Conservation (phyloP, 2,113 vertebrate genomes). For the Cyprinodon tularosa region DNA sequence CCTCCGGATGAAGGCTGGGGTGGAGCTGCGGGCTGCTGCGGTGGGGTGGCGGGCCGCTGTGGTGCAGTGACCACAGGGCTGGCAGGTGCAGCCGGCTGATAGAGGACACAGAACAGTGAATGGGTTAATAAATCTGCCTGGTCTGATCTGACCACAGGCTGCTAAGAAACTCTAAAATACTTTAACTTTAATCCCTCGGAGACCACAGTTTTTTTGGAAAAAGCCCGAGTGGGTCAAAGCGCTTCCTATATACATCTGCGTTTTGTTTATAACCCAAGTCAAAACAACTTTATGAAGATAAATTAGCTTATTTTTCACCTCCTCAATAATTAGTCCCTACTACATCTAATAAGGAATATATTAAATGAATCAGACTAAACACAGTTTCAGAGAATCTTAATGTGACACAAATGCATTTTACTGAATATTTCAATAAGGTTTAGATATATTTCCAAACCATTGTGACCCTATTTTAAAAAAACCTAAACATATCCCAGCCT, state of each 20-base stretch:
- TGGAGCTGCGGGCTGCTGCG: conserved; percentile 62
- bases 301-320: background rate
- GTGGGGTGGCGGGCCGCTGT: conserved; percentile 61
- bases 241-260: background rate
- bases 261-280: background rate
- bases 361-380: background rate
- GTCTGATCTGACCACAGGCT: background rate
- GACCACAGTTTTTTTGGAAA: background rate
- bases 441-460: too few relatives aligned
- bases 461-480: too few relatives aligned
- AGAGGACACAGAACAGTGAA: conserved; percentile 9
- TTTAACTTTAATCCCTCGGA: background rate
- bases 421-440: too few relatives aligned
- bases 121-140: background rate
- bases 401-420: too few relatives aligned
- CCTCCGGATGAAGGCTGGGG: conserved; percentile 68
- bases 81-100: conserved; percentile 65
- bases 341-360: background rate
- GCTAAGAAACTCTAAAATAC: background rate
- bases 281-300: background rate
- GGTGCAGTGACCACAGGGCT: conserved; percentile 57
- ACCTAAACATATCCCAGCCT: too few relatives aligned
- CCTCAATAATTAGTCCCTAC: background rate
- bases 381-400: too few relatives aligned
- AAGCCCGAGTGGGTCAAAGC: background rate